Evolutionary conservation across 30 jellyfish, hydroid and myxozoan genomes (phyloP).

Genomic region (Morbakka virulenta): DNA sequence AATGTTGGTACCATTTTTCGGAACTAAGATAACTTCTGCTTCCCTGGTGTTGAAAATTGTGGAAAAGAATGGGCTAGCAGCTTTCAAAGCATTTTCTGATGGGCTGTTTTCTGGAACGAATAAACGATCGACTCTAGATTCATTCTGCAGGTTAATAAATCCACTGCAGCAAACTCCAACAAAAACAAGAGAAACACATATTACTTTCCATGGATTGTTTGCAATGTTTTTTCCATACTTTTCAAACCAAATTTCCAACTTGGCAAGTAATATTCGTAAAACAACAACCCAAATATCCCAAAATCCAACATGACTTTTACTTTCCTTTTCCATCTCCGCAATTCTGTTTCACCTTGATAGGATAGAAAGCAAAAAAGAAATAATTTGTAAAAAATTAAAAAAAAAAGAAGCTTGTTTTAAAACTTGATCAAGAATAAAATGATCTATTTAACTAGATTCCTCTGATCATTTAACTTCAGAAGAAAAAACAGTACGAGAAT

Average conservation of each 20-base stretch:
- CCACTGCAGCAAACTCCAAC: constrained; percentile 30
- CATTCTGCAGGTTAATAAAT: constrained; percentile 13
- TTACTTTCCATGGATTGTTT: constrained; percentile 42
- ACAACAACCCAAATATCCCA: constrained; percentile 28
- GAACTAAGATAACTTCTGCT: constrained; percentile 32
- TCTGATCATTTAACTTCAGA: too few relatives aligned
- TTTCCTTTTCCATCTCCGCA: too few relatives aligned
- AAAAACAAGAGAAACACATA: not conserved
- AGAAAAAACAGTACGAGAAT: too few relatives aligned
- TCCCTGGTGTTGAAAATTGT: constrained; percentile 39
- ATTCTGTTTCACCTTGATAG: too few relatives aligned
- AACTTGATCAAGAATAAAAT: too few relatives aligned
- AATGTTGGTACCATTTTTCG: constrained; percentile 48
- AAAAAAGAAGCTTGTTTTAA: too few relatives aligned
- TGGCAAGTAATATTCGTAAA: constrained; percentile 42
- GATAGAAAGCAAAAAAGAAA: too few relatives aligned
- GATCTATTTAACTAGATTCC: too few relatives aligned
- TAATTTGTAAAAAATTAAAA: too few relatives aligned
- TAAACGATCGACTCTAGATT: constrained; percentile 30
- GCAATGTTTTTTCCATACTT: constrained; percentile 42
- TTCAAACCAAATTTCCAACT: constrained; percentile 31
- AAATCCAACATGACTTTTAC: too few relatives aligned
- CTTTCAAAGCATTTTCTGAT: constrained; percentile 34
- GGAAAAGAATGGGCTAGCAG: constrained; percentile 29
- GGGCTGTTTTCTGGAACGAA: constrained; percentile 44